Percentiles rank a stretch among this genome's conserved stretches.
Conservation (phyloP, 1,140 invertebrate genomes). For the Saccostrea cuccullata region DNA sequence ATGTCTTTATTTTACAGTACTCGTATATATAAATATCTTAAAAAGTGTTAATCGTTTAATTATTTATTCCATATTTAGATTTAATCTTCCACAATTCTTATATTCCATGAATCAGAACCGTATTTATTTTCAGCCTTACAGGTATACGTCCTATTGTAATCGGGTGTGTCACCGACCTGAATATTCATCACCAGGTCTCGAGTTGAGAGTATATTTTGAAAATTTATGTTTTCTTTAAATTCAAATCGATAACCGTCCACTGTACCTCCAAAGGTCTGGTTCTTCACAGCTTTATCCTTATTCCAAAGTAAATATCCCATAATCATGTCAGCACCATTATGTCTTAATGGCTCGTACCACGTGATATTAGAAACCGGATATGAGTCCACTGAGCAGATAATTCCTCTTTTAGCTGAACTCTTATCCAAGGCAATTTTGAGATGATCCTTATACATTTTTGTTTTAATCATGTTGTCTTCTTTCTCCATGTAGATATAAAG, state of each 20-base stretch:
- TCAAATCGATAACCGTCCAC: neutral
- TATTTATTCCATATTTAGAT: neutral
- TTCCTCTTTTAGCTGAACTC: neutral
- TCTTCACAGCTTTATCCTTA: neutral
- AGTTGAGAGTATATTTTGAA: neutral
- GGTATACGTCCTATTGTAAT: constrained; percentile 7
- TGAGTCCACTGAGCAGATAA: neutral
- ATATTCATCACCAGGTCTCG: constrained; percentile 5
- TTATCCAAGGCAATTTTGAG: neutral
- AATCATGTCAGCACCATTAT: neutral
- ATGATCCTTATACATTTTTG: neutral
- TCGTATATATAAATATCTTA: too few relatives aligned
- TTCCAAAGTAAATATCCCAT: neutral
- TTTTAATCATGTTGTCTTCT: neutral
- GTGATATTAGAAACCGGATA: neutral
- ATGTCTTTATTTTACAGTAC: too few relatives aligned
- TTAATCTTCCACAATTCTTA: neutral
- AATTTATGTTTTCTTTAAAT: neutral
- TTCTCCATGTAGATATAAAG: neutral
- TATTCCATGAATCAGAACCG: neutral
- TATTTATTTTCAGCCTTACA: neutral
- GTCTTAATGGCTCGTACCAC: neutral
- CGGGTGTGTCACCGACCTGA: neutral
- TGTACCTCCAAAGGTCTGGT: neutral
- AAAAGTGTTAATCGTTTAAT: too few relatives aligned